Percentiles rank a stretch among this genome's conserved stretches.
phyloP scores from a whole-genome alignment of 1,140 invertebrate genomes.

The Calephelis nemesis region DNA sequence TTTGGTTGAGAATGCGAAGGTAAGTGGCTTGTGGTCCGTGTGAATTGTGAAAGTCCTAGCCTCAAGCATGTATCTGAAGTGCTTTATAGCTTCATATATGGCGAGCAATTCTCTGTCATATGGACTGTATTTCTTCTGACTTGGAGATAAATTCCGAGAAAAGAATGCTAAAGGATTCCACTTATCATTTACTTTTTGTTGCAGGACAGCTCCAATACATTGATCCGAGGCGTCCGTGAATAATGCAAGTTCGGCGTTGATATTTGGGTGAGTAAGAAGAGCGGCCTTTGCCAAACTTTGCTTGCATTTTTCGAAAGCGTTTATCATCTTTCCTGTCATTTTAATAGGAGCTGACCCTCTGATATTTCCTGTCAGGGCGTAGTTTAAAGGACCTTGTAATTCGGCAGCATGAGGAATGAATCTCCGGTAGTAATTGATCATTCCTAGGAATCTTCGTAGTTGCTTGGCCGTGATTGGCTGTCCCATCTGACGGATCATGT shows the following conservation, averaged over 20 bases:
- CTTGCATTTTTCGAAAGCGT: conserved; percentile 57
- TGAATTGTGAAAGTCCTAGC: conserved; percentile 41
- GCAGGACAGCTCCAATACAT: conserved; percentile 53
- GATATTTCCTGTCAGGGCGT: background rate
- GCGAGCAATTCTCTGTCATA: conserved; percentile 35
- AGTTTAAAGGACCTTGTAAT: conserved; percentile 33
- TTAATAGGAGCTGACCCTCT: background rate
- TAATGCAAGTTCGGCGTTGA: conserved; percentile 29
- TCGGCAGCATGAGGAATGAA: conserved; percentile 29
- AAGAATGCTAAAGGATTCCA: conserved; percentile 60
- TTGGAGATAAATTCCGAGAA: conserved; percentile 48
- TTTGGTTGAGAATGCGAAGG: conserved; percentile 42
- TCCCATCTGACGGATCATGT: conserved; percentile 17
- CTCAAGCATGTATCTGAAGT: conserved; percentile 48
- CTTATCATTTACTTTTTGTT: conserved; percentile 40
- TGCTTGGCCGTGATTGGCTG: conserved; percentile 17
- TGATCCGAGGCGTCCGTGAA: conserved; percentile 55
- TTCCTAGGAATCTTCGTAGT: conserved; percentile 29
- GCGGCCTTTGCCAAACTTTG: conserved; percentile 41
- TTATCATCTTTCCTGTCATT: background rate
- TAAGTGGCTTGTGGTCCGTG: conserved; percentile 69
- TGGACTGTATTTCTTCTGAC: conserved; percentile 44
- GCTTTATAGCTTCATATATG: no score
- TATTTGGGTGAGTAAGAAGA: conserved; percentile 39
- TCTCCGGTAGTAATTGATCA: conserved; percentile 30